Evolutionary conservation across 1,140 invertebrate species (phyloP).

Genomic region (Brachionus rotundiformis): DNA sequence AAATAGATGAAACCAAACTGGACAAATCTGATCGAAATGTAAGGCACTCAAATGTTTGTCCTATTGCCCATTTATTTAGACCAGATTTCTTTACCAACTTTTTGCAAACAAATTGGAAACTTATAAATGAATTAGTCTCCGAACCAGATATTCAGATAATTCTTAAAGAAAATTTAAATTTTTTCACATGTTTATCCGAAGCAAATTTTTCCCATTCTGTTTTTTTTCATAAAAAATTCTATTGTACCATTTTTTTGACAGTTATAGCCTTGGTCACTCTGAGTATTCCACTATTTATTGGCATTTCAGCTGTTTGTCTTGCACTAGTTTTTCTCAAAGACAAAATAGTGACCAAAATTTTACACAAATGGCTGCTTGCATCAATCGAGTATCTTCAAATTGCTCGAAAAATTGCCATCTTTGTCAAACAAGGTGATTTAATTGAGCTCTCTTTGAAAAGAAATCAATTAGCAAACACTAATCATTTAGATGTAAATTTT

Average conservation of each 20-base stretch:
- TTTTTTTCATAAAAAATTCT: background rate
- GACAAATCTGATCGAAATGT: background rate
- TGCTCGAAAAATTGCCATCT: background rate
- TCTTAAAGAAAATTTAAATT: background rate
- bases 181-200: background rate
- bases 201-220: background rate
- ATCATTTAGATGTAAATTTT: background rate
- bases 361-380: background rate
- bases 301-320: background rate
- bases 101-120: background rate
- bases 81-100: background rate
- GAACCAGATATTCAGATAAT: background rate
- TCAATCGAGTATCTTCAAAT: background rate
- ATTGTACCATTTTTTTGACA: background rate
- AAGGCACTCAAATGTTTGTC: background rate
- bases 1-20: background rate
- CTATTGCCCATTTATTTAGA: background rate
- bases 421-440: slow-evolving; percentile 4
- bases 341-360: background rate
- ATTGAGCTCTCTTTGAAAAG: background rate
- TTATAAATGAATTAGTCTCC: background rate
- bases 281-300: background rate
- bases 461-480: background rate
- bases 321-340: background rate
- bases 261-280: background rate